phyloP scores from a whole-genome alignment of 2,888 invertebrate genomes.

The Dasypogon diadema region DNA sequence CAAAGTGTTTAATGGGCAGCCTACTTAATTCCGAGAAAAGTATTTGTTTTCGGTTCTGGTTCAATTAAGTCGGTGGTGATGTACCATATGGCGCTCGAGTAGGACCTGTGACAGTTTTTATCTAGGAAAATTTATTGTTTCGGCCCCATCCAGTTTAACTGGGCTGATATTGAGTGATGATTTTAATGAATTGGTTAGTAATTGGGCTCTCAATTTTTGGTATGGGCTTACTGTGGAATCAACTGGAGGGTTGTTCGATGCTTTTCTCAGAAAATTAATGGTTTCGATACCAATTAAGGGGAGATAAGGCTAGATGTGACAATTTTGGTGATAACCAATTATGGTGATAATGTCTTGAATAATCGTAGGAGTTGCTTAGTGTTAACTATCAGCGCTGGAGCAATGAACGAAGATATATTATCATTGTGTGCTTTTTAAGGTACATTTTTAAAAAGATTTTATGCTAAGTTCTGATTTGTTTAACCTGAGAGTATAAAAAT shows the following conservation, averaged over 20 bases:
- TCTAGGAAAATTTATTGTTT: conserved; percentile 23
- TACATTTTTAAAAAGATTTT: too few species aligned
- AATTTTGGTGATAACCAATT: neutral
- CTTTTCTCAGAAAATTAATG: neutral
- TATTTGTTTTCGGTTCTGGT: neutral
- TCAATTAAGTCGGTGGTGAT: neutral
- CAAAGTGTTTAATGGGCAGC: conserved; percentile 22
- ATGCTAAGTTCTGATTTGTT: too few species aligned
- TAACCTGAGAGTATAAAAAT: too few species aligned
- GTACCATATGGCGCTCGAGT: conserved; percentile 14
- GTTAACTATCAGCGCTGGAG: too few species aligned
- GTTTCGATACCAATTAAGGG: neutral
- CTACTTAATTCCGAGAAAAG: neutral
- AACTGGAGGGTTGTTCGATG: neutral
- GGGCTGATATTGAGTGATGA: conserved; percentile 16
- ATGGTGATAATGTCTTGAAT: neutral
- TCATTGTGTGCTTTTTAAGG: too few species aligned
- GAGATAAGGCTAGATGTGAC: neutral
- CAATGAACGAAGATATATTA: too few species aligned
- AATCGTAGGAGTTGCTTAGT: too few species aligned
- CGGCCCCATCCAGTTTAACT: neutral
- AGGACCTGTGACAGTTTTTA: conserved; percentile 9
- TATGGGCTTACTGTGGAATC: too few species aligned
- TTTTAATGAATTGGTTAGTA: conserved; percentile 47
- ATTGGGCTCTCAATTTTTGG: too few species aligned